These are phyloP conservation scores for Pyrrhosoma nymphula DNA, from an alignment of 2,888 invertebrate species.

Conservation along the genomic window DNA sequence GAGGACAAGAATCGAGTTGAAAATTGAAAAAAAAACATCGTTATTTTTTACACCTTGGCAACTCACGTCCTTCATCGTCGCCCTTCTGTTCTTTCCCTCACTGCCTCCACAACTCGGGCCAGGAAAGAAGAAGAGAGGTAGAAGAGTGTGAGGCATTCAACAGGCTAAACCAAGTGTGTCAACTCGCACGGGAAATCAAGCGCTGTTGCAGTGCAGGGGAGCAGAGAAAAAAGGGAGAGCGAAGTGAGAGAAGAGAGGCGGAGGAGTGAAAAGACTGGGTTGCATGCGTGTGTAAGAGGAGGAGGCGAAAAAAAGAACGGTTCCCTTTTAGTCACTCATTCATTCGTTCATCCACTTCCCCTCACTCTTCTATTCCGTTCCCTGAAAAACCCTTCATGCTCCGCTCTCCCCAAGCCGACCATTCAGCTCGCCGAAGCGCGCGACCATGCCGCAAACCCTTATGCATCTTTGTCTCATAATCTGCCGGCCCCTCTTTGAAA, in stretches of 20 bases:
- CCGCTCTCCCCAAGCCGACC: neutral
- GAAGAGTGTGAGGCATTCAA: constrained; percentile 21
- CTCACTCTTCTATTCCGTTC: neutral
- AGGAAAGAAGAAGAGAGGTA: neutral
- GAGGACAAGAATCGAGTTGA: too few species aligned
- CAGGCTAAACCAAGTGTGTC: constrained; percentile 40
- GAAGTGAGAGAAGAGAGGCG: neutral
- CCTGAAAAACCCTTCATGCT: neutral
- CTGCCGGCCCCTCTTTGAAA: neutral
- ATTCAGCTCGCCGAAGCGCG: neutral
- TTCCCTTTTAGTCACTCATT: neutral
- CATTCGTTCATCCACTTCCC: neutral
- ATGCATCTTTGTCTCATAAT: neutral
- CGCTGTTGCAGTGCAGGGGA: neutral
- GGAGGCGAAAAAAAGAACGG: neutral
- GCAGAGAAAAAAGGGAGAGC: neutral
- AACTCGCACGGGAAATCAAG: constrained; percentile 34
- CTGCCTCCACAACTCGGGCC: too few species aligned
- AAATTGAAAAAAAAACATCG: too few species aligned
- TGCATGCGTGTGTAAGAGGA: neutral
- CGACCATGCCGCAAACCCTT: too few species aligned
- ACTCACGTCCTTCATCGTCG: too few species aligned
- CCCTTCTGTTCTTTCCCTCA: too few species aligned
- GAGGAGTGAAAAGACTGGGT: too few species aligned
- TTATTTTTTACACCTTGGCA: too few species aligned